Conservation (phyloP, 1,140 invertebrate species). For the Callitettix versicolor region DNA sequence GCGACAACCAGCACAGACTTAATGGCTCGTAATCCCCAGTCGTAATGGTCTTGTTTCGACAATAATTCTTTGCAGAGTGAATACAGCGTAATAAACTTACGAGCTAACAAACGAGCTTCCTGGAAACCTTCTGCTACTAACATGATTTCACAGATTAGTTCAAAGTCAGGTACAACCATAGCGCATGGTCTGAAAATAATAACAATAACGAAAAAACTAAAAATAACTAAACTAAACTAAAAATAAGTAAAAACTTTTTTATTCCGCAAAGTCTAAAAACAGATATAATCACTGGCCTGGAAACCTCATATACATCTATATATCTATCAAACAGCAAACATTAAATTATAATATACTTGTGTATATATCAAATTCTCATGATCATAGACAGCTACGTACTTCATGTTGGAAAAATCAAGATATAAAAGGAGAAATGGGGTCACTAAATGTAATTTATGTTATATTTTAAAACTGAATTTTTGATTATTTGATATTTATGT, state of each 20-base stretch:
- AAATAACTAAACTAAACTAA: constrained; percentile 25
- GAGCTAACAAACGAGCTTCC: constrained; percentile 71
- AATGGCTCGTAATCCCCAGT: constrained; percentile 87
- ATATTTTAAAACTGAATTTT: no score
- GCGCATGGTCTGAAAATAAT: constrained; percentile 63
- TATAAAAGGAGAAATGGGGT: no score
- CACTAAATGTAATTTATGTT: no score
- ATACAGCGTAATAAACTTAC: constrained; percentile 87
- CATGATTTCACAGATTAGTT: constrained; percentile 89
- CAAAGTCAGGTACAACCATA: constrained; percentile 90
- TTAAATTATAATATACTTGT: no score
- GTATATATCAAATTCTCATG: no score
- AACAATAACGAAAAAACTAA: constrained; percentile 27
- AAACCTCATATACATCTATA: no score
- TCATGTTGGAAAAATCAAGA: no score
- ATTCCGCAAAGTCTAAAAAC: background rate
- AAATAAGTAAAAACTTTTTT: no score
- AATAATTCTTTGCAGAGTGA: constrained; percentile 76
- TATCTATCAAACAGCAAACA: no score
- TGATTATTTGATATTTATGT: no score
- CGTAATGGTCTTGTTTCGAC: constrained; percentile 90
- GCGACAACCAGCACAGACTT: constrained; percentile 88
- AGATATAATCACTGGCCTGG: no score
- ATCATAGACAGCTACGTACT: no score
- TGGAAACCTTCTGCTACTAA: constrained; percentile 87